Base-by-base conservation (phyloP, 2,888 invertebrate genomes). In the Callyntrura sp. region DNA sequence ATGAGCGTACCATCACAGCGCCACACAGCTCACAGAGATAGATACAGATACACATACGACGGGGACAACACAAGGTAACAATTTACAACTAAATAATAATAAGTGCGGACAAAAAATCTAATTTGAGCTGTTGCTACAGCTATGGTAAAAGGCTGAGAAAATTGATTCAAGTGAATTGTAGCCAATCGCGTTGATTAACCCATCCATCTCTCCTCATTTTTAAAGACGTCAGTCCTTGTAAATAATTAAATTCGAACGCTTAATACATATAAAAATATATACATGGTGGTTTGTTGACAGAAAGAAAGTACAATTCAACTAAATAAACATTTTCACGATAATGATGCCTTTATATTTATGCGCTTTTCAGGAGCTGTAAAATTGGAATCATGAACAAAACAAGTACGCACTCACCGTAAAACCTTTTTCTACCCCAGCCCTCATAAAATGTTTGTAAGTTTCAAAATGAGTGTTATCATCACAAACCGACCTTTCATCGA, bases 401-500 rank as follows among this genome's bases (percentile, higher is more conserved):
- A 35, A 6, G 35, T 51, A 14, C 51, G 51, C 51, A 51, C 14
- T 51, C 51, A 51, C 51, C 11, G 14, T 14, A 14, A 51, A 51
- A 51, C 14, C 11, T 51, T 51, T 14, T 17, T 23, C 43, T 17
- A 62, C 1, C 14, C 14, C 14, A 28, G 25, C 25, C 17, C 57
- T 57, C 17, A 43, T n/a, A 17, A 70, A 12, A 20, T 70, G 9
- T 9, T 20, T 70, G 43, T 70, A 25, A n/a, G 14, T 14, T n/a
- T 51, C 25, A 28, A 57, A 51, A 28, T 25, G 14, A 23, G 25
- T 6, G 25, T 43, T 14, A 70, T 70, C 70, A 84, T 84, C 70
- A 5, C 12, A 60, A 60, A 60, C 23, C 48, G 55, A 62, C 20
- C 28, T 85, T 65, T 78, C 62, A 62, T 65, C 68, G 25, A 55